Evolutionary conservation across 2,888 invertebrate genomes (phyloP).

Genomic region (Hydroisotoma schaefferi): DNA sequence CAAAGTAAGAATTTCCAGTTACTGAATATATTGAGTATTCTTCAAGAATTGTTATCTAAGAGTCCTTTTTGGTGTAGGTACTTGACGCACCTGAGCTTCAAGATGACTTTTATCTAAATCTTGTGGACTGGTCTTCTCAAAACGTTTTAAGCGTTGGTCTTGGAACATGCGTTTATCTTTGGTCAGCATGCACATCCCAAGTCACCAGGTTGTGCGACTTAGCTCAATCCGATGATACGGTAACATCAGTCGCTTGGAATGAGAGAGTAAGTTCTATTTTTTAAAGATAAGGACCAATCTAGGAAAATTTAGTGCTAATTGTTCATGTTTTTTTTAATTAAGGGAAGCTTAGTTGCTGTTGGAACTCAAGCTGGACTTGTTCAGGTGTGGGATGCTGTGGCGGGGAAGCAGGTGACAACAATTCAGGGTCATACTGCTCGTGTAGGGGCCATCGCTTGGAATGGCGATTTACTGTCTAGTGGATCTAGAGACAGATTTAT

Average conservation of each 20-base stretch:
- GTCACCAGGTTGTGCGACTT: conserved; percentile 94
- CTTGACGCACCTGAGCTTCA: conserved; percentile 94
- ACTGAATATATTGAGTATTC: conserved; percentile 5
- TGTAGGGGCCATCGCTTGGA: conserved; percentile 94
- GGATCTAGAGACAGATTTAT: conserved; percentile 93
- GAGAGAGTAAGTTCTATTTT: conserved; percentile 62
- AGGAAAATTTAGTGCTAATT: background rate
- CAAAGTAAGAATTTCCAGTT: conserved; percentile 60
- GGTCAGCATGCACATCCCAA: conserved; percentile 99
- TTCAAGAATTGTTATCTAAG: background rate
- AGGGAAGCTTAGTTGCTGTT: conserved; percentile 91
- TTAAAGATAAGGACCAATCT: background rate
- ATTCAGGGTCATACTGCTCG: conserved; percentile 87
- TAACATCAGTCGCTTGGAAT: conserved; percentile 98
- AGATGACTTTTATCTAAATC: conserved; percentile 98
- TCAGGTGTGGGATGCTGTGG: conserved; percentile 96
- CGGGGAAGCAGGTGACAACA: conserved; percentile 81
- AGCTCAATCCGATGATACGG: conserved; percentile 86
- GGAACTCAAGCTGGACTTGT: conserved; percentile 96
- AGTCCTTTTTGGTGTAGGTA: conserved; percentile 54
- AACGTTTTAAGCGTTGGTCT: conserved; percentile 97
- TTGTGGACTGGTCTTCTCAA: conserved; percentile 99
- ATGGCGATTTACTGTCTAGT: conserved; percentile 91
- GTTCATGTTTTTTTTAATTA: conserved; percentile 15
- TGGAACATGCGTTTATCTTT: conserved; percentile 95